Evolutionary conservation across 2,888 invertebrate species (phyloP), one percentile per base, ranked within the genome.

Genomic region (Lissocephala sabroskyi): DNA sequence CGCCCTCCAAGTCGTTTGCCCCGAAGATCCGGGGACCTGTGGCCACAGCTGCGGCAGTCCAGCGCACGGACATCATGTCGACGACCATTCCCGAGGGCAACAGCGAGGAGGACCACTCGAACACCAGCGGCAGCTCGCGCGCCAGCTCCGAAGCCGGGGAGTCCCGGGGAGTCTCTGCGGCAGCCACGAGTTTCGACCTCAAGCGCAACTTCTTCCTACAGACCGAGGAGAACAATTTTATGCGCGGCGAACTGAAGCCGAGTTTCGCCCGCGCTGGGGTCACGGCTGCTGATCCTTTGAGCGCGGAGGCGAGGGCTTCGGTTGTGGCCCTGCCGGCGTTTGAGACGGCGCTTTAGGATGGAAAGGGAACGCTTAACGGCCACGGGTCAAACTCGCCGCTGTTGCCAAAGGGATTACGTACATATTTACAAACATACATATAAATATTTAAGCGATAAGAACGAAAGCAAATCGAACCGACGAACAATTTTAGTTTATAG

Each of bases 61-160:
- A 78, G 36, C 86, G 94, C 67, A 93, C 92, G 16, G 93, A 95
- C 75, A 93, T 95, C 44, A 88, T 95, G 77, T 93, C 94, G 33
- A 92, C 92, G 37, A 93, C 94, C 49, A 95, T 95, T 82, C 91
- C 91, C 32, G 95, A 95, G 86, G 95, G 91, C 63, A 87, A 88
- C 71, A 73, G 92, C 74, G 93, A 93, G 77, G 91, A 91, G 76
- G 94, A 94, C 76, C 82, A 78, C 28, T 92, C 93, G 63, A 89
- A 87, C 65, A 88, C 88, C 1, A 88, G 87, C 56, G 88, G 88
- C 66, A 88, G 89, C 39, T 87, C 86, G 53, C 85, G 87, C 58
- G 84, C 86, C 67, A 61, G 86, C 84, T 82, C 87, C 82, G 63
- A 80, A 84, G 44, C 61, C 3, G 59, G 59, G 9, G 66, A 66